phyloP scores from a whole-genome alignment of 2,888 invertebrate genomes.

The Polymixis flavicincta region DNA sequence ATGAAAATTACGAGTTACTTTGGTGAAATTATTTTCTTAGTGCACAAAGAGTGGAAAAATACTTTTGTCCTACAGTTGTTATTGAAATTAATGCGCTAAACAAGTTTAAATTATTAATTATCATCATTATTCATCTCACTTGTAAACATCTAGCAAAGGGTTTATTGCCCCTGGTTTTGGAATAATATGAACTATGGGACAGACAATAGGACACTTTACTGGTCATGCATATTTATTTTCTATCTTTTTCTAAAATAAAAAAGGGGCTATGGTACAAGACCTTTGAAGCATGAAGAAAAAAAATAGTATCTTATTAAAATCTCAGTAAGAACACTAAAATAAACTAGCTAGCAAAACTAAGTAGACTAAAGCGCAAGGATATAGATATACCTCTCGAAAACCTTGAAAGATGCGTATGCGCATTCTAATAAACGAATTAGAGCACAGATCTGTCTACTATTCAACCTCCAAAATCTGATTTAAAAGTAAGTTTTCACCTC shows the following conservation, averaged over 20 bases:
- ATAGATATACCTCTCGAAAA: not conserved
- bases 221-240: too few relatives aligned
- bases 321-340: not conserved
- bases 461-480: slow-evolving; percentile 8
- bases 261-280: too few relatives aligned
- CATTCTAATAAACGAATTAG: slow-evolving; percentile 13
- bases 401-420: slow-evolving; percentile 12
- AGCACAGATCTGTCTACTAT: not conserved
- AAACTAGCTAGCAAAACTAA: not conserved
- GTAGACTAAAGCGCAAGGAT: not conserved
- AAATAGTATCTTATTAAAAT: not conserved
- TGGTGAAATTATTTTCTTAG: slow-evolving; percentile 7
- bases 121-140: not conserved
- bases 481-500: not conserved
- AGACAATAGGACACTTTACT: not conserved
- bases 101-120: not conserved
- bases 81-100: not conserved
- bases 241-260: too few relatives aligned
- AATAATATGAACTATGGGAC: not conserved
- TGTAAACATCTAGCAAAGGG: not conserved
- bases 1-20: slow-evolving; percentile 40
- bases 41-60: not conserved
- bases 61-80: slow-evolving; percentile 13
- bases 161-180: not conserved
- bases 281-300: too few relatives aligned